phyloP scores from a whole-genome alignment of 2,888 invertebrate genomes.

The Chesias legatella region DNA sequence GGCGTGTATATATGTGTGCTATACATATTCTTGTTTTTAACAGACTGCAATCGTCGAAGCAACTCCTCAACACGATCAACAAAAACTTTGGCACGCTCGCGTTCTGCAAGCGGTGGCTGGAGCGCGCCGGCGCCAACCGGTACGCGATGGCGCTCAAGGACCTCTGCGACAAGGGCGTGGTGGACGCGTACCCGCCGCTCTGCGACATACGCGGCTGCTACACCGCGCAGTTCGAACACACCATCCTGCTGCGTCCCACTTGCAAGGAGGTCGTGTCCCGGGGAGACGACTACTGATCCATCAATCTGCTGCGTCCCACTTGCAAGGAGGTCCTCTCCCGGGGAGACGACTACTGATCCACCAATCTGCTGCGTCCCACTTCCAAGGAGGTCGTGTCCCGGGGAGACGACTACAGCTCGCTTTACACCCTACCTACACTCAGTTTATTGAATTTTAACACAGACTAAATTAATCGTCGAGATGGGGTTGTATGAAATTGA shows the following conservation, averaged over 20 bases:
- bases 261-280: slow-evolving; percentile 99
- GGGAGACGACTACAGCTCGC: slow-evolving; percentile 95
- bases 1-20: too few relatives aligned
- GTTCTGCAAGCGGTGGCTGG: slow-evolving; percentile 99
- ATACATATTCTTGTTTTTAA: slow-evolving; percentile 27
- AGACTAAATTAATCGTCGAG: too few relatives aligned
- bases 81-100: slow-evolving; percentile 98
- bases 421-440: too few relatives aligned
- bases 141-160: slow-evolving; percentile 99
- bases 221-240: slow-evolving; percentile 99
- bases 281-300: slow-evolving; percentile 93
- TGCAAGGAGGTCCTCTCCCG: slow-evolving; percentile 97
- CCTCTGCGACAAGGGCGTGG: slow-evolving; percentile 97
- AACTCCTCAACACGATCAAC: slow-evolving; percentile 94
- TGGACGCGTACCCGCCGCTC: slow-evolving; percentile 99
- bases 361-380: background rate
- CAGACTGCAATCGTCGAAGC: slow-evolving; percentile 95
- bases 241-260: slow-evolving; percentile 96
- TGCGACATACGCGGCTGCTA: slow-evolving; percentile 98
- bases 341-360: slow-evolving; percentile 93
- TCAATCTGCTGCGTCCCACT: background rate
- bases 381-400: slow-evolving; percentile 97
- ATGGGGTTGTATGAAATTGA: too few relatives aligned
- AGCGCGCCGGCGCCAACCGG: slow-evolving; percentile 96
- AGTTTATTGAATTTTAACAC: too few relatives aligned